A percentile compares a stretch with the other conserved stretches of the same genome.
phyloP scores from a whole-genome alignment of 2,888 invertebrate species.

The Dascillus cervinus region DNA sequence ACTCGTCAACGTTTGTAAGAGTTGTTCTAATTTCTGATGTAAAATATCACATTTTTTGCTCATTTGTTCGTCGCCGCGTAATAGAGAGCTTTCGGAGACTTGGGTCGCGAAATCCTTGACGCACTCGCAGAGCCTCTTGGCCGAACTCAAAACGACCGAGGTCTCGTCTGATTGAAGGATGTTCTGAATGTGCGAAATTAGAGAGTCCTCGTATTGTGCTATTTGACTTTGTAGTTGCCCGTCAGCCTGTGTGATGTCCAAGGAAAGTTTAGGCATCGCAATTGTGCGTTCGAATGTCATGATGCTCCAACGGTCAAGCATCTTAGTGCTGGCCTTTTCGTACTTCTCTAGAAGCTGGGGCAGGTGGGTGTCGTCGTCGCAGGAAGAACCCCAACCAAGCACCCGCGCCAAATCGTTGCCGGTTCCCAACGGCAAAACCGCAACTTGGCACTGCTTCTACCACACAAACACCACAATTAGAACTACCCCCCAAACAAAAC shows the following conservation, averaged over 20 bases:
- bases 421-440: conserved; percentile 90
- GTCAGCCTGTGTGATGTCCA: conserved; percentile 39
- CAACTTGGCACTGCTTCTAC: conserved; percentile 88
- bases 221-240: conserved; percentile 47
- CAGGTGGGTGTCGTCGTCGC: conserved; percentile 90
- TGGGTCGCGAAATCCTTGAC: conserved; percentile 66
- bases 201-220: conserved; percentile 68
- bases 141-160: conserved; percentile 61
- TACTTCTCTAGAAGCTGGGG: conserved; percentile 88
- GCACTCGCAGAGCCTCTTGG: conserved; percentile 63
- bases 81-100: conserved; percentile 50
- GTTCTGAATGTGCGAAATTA: conserved; percentile 74
- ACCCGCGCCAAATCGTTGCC: conserved; percentile 95
- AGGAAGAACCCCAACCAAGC: conserved; percentile 92
- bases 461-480: conserved; percentile 15
- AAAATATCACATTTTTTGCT: conserved; percentile 63
- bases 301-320: conserved; percentile 96
- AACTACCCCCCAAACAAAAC: conserved; percentile 1
- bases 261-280: conserved; percentile 48
- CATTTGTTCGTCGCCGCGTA: conserved; percentile 53
- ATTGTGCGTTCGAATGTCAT: conserved; percentile 82
- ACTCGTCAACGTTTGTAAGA: conserved; percentile 64
- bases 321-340: conserved; percentile 94
- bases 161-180: conserved; percentile 79
- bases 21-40: conserved; percentile 65